These are phyloP conservation scores for Reinhardtius hippoglossoides DNA, from an alignment of 2,113 vertebrate species.

Conservation along the genomic window DNA sequence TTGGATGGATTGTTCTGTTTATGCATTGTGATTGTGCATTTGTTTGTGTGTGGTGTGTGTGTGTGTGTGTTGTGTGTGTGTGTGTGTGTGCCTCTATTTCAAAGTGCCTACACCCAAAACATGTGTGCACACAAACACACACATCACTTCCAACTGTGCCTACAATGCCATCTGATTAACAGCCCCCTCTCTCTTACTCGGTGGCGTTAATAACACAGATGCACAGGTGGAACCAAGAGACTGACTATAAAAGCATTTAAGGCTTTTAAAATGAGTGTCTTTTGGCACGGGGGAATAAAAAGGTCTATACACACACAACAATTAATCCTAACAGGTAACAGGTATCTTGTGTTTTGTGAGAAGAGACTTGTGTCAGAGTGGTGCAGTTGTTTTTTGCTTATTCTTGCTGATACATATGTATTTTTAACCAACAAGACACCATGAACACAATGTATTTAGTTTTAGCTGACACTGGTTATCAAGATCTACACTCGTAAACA, in stretches of 20 bases:
- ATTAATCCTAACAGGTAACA: neutral
- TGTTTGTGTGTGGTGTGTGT: neutral
- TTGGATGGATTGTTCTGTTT: slow-evolving; percentile 37
- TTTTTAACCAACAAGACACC: neutral
- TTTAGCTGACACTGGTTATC: too few relatives aligned
- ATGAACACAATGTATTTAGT: slow-evolving; percentile 7
- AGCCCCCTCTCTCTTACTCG: neutral
- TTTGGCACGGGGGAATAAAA: slow-evolving; percentile 18
- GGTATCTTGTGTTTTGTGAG: neutral
- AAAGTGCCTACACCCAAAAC: slow-evolving; percentile 16
- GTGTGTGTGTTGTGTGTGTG: neutral
- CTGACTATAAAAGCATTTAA: slow-evolving; percentile 42
- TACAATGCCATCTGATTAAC: slow-evolving; percentile 68
- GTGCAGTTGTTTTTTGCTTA: neutral
- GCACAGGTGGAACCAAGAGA: slow-evolving; percentile 30
- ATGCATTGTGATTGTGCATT: slow-evolving; percentile 4
- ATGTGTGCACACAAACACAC: neutral
- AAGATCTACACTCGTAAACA: neutral
- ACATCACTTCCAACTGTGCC: slow-evolving; percentile 44
- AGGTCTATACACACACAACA: neutral
- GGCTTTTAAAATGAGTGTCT: slow-evolving; percentile 36
- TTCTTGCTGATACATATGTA: neutral
- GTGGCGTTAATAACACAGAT: slow-evolving; percentile 54
- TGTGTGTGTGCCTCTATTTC: neutral
- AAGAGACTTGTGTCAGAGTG: neutral